These are phyloP conservation scores for Notospermus geniculatus DNA, from an alignment of 1,140 invertebrate genomes.

Conservation along the genomic window DNA sequence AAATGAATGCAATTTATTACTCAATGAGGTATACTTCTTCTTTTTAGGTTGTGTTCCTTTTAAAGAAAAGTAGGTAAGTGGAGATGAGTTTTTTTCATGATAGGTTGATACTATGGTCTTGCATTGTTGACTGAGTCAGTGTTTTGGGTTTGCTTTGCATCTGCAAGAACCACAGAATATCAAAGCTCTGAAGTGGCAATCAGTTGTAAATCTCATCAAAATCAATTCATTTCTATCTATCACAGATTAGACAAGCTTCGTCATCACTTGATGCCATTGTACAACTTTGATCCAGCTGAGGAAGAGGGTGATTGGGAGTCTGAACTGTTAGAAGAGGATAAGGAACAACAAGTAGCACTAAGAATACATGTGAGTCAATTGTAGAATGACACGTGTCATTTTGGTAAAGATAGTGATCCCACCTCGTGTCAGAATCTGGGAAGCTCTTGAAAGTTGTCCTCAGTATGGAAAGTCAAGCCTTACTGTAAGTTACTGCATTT, in stretches of 20 bases:
- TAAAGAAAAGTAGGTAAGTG: constrained; percentile 7
- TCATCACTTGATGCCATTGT: constrained; percentile 67
- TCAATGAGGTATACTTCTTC: no score
- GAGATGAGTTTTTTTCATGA: not conserved
- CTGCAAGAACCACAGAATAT: not conserved
- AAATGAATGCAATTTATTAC: no score
- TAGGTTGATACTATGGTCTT: not conserved
- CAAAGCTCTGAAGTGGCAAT: not conserved
- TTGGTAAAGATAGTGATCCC: not conserved
- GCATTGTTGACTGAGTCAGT: not conserved
- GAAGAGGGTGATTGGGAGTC: constrained; percentile 68
- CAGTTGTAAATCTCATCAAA: no score
- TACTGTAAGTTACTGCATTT: not conserved
- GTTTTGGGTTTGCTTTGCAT: not conserved
- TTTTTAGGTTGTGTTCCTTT: not conserved
- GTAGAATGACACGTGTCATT: not conserved
- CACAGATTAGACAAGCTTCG: constrained; percentile 61
- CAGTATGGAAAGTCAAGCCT: not conserved
- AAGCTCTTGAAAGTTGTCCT: not conserved
- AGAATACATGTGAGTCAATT: not conserved
- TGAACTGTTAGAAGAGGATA: constrained; percentile 58
- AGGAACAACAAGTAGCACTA: constrained; percentile 26
- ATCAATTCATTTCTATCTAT: not conserved
- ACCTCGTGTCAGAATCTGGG: not conserved
- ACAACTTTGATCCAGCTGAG: constrained; percentile 66